A percentile compares a stretch with the other conserved stretches of the same genome.
Conservation (phyloP, 1,140 invertebrate genomes). For the Dufourea novaeangliae region DNA sequence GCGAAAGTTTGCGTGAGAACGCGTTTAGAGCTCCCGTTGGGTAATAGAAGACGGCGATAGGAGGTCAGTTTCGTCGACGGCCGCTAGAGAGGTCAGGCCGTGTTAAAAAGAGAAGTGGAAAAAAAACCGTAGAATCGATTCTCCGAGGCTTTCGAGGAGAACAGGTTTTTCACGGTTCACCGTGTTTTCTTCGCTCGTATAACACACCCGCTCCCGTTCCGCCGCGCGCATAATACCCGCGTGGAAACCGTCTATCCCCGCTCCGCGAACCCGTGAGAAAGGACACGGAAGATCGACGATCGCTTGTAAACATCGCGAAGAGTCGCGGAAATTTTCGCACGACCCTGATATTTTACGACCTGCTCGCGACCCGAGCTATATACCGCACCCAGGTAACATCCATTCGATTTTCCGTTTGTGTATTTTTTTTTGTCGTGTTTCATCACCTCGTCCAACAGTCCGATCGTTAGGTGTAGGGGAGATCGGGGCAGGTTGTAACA, state of each 20-base stretch:
- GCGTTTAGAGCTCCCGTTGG: neutral
- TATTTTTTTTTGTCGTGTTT: no score
- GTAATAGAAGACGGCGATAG: neutral
- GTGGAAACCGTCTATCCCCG: conserved; percentile 35
- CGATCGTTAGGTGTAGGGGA: no score
- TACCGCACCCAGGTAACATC: conserved; percentile 41
- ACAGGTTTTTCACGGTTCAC: conserved; percentile 25
- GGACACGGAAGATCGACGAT: conserved; percentile 64
- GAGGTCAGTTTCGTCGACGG: neutral
- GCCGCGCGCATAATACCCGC: conserved; percentile 51
- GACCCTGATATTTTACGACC: conserved; percentile 61
- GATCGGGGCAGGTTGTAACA: no score
- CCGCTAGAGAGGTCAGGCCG: neutral
- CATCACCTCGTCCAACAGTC: no score
- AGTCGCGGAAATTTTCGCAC: conserved; percentile 62
- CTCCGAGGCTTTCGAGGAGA: conserved; percentile 38
- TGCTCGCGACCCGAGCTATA: neutral
- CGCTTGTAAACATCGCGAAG: conserved; percentile 59
- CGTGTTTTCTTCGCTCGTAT: conserved; percentile 28
- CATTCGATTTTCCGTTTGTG: neutral
- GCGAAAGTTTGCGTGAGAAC: neutral
- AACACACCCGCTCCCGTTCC: conserved; percentile 57
- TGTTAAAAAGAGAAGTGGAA: no score
- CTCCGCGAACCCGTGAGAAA: conserved; percentile 56
- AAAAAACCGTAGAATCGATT: conserved; percentile 37